phyloP scores from a whole-genome alignment of 1,140 invertebrate genomes.

The Drosophila nikananu region DNA sequence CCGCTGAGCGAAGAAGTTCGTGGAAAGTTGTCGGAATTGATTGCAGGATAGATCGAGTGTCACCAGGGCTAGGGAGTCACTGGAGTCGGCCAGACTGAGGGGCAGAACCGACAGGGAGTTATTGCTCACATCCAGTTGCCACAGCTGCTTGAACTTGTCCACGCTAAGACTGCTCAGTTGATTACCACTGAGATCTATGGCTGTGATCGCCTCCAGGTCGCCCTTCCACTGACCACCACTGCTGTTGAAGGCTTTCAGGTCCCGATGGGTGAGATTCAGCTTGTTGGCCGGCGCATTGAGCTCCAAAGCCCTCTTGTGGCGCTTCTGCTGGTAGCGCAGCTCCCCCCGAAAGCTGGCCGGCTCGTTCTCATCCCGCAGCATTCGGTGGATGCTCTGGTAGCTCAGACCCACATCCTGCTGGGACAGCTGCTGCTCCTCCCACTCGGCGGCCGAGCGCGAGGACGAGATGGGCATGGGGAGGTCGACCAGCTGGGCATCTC shows the following conservation, averaged over 20 bases:
- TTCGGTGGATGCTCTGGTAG: constrained; percentile 72
- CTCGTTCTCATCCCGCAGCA: constrained; percentile 78
- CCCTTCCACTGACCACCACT: constrained; percentile 57
- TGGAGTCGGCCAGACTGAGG: constrained; percentile 30
- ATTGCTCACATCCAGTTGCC: constrained; percentile 59
- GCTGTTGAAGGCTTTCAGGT: constrained; percentile 55
- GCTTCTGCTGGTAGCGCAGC: constrained; percentile 67
- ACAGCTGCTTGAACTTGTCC: constrained; percentile 54
- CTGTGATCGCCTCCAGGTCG: constrained; percentile 51
- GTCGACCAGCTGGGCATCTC: constrained; percentile 16
- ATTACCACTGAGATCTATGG: constrained; percentile 65
- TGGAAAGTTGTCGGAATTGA: constrained; percentile 82
- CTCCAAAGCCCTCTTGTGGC: constrained; percentile 53
- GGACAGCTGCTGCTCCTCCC: constrained; percentile 49
- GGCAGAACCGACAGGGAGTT: constrained; percentile 51
- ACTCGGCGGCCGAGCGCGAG: constrained; percentile 38
- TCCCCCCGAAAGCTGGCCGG: constrained; percentile 63
- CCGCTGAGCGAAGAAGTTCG: constrained; percentile 67
- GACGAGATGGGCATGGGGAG: constrained; percentile 6
- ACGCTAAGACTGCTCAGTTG: constrained; percentile 43
- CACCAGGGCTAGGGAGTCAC: constrained; percentile 59
- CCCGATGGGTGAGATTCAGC: constrained; percentile 58
- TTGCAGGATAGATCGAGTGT: constrained; percentile 86
- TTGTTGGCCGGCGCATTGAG: constrained; percentile 11
- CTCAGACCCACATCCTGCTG: constrained; percentile 52